phyloP scores from a whole-genome alignment of 2,113 vertebrate species.

The Thamnophis sirtalis region DNA sequence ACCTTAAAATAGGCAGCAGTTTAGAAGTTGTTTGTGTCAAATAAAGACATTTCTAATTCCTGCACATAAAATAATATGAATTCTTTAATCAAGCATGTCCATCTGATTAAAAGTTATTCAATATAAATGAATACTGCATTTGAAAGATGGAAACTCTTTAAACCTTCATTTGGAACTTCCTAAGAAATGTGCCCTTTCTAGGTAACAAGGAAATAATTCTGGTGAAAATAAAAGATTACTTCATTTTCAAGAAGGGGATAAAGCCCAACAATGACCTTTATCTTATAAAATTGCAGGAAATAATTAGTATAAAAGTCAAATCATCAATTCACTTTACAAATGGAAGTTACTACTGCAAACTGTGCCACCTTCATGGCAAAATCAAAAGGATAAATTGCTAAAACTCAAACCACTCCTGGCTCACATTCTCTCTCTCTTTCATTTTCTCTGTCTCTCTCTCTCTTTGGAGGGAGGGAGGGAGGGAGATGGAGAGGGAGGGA shows the following conservation, averaged over 20 bases:
- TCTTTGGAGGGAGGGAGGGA: no score
- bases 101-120: neutral
- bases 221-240: neutral
- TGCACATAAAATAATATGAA: neutral
- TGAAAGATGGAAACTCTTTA: neutral
- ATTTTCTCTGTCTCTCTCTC: no score
- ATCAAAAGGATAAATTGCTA: neutral
- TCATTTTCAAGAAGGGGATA: neutral
- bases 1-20: neutral
- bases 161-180: neutral
- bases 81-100: neutral
- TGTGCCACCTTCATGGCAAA: neutral
- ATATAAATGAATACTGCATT: neutral
- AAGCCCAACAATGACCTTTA: constrained; percentile 1
- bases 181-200: neutral
- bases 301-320: constrained; percentile 1
- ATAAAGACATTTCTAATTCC: neutral
- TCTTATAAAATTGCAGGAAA: neutral
- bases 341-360: neutral
- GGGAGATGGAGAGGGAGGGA: no score
- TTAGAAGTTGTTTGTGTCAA: neutral
- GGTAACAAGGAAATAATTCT: neutral
- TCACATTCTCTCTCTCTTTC: neutral
- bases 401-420: neutral
- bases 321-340: neutral